These are phyloP conservation scores for Drosophila ustulata DNA, from an alignment of 2,888 invertebrate genomes.

Conservation along the genomic window DNA sequence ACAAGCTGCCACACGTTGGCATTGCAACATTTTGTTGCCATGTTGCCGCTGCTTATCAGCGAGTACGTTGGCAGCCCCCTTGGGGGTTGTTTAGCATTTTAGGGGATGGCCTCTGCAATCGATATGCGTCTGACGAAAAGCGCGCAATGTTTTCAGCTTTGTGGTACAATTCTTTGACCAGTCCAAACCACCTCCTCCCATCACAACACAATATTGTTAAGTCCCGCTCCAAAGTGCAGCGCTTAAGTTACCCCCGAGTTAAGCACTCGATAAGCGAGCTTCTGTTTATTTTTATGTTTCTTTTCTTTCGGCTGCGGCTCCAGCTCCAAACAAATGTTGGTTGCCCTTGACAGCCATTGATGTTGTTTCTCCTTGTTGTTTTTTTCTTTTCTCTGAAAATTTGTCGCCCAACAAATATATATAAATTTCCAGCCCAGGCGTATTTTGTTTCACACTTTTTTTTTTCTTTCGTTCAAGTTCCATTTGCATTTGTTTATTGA, in stretches of 20 bases:
- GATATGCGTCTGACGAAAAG: conserved; percentile 55
- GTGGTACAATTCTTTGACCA: conserved; percentile 45
- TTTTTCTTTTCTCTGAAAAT: background rate
- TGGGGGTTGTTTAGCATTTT: conserved; percentile 72
- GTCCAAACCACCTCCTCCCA: background rate
- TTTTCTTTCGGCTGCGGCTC: conserved; percentile 20
- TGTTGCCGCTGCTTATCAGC: conserved; percentile 70
- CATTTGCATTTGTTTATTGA: conserved; percentile 62
- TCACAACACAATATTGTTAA: background rate
- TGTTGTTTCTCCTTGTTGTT: conserved; percentile 28
- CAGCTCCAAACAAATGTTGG: conserved; percentile 26
- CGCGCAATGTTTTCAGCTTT: conserved; percentile 25
- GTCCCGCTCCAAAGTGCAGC: conserved; percentile 42
- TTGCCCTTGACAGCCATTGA: conserved; percentile 69
- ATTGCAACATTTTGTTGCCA: conserved; percentile 75
- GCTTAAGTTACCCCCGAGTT: conserved; percentile 51
- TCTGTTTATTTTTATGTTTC: conserved; percentile 41
- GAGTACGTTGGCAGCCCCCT: conserved; percentile 35
- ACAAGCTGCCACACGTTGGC: conserved; percentile 78
- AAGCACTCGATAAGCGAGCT: conserved; percentile 69
- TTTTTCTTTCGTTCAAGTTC: conserved; percentile 16
- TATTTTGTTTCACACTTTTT: conserved; percentile 50
- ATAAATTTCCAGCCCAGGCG: conserved; percentile 8
- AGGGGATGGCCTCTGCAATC: conserved; percentile 66
- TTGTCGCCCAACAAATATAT: conserved; percentile 30